Evolutionary conservation across 1,140 invertebrate genomes (phyloP), one percentile per base, ranked within the genome.

Genomic region (Cyclargus thomasi): DNA sequence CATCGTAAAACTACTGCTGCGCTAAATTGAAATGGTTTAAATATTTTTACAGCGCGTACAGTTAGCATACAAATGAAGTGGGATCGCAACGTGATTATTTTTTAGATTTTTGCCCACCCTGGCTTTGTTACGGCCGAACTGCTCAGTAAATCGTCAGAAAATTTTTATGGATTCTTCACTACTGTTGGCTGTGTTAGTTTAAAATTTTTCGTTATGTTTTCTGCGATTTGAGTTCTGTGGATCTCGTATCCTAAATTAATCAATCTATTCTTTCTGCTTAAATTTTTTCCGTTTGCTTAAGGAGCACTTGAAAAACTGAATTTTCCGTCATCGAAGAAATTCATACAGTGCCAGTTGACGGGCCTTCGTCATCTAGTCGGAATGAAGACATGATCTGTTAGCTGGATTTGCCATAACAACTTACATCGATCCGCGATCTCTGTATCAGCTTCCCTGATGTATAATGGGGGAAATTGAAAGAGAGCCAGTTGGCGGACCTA

Each of bases 31-130:
- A 59, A 59, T 21, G 55, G 55, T 59, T 59, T 59, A 59, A 59
- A 59, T 59, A 59, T 59, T 59, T 59, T 59, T 59, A 59, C 55
- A 18, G 55, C 53, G 6, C 16, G 29, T 35, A 35, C 53, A 55
- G 23, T 66, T 66, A 66, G 64, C 64, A 66, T 66, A 66, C 64
- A 57, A 66, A 66, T 66, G 20, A 66, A 23, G 39, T 55, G 16
- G 47, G n/a, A 53, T n/a, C 20, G 55, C 20, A 59, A 18, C 3
- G 53, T 64, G 14, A 68, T 68, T 68, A 68, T 55, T 68, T 68
- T 68, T 64, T 64, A 68, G 67, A 29, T 64, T 57, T 36, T 21
- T 68, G 55, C 62, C 16, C 67, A 68, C 67, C 67, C 64, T 66
- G 16, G 11, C 55, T 59, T 2, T 59, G 55, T 59, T 20, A 55